Conservation (phyloP, 2,797 vertebrate genomes). For the Dipus sagitta region DNA sequence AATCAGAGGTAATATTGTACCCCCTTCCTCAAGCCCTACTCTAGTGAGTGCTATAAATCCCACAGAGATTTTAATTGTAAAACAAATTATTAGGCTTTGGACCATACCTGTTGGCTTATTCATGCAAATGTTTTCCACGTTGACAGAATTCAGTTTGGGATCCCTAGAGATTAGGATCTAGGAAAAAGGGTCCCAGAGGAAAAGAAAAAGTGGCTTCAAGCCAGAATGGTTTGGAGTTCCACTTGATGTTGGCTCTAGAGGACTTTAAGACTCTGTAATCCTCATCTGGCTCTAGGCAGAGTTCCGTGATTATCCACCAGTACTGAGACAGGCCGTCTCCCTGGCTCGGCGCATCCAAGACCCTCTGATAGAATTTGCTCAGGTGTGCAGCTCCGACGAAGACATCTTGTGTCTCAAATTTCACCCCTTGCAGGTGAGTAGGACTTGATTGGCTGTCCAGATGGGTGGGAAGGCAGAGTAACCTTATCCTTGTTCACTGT, state of each 20-base stretch:
- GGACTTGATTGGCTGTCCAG: not conserved
- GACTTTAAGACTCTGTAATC: slow-evolving; percentile 40
- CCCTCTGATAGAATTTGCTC: slow-evolving; percentile 97
- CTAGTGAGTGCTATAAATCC: not conserved
- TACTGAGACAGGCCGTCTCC: slow-evolving; percentile 97
- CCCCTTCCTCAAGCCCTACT: not conserved
- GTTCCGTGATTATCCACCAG: slow-evolving; percentile 97
- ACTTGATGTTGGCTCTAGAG: not conserved
- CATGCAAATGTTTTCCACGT: slow-evolving; percentile 7
- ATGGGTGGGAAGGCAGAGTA: not conserved
- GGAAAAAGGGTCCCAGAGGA: not conserved
- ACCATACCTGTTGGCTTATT: not conserved
- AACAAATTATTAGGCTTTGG: not conserved
- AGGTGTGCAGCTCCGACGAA: slow-evolving; percentile 98
- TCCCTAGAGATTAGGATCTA: not conserved
- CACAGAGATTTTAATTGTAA: not conserved
- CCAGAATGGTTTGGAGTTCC: not conserved
- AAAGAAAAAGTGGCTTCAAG: slow-evolving; percentile 21
- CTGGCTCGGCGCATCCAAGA: slow-evolving; percentile 98
- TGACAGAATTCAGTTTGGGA: slow-evolving; percentile 21
- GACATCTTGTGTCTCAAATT: slow-evolving; percentile 98
- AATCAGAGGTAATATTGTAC: slow-evolving; percentile 93
- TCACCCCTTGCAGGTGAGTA: slow-evolving; percentile 95
- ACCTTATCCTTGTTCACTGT: slow-evolving; percentile 49
- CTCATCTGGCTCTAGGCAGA: slow-evolving; percentile 89